These are phyloP conservation scores for Burhinus bistriatus DNA, from an alignment of 2,113 vertebrate genomes.

Conservation along the genomic window DNA sequence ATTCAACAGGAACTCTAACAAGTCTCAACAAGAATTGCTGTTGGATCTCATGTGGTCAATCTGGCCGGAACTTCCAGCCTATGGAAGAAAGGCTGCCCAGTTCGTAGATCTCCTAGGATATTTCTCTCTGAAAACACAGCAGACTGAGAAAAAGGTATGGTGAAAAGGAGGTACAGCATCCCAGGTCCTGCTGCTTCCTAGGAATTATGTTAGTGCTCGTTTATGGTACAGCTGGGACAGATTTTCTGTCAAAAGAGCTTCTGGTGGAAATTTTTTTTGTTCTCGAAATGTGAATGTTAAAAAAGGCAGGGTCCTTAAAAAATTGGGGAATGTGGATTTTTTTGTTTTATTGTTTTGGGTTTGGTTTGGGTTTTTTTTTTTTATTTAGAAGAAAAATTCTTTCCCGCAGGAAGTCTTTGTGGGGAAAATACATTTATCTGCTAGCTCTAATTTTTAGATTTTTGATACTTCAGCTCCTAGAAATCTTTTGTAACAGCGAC, in stretches of 20 bases:
- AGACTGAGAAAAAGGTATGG: conserved; percentile 95
- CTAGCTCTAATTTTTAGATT: neutral
- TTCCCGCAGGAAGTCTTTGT: neutral
- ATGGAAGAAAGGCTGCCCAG: conserved; percentile 96
- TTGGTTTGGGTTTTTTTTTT: neutral
- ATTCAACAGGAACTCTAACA: conserved; percentile 88
- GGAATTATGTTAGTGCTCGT: neutral
- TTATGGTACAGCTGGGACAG: neutral
- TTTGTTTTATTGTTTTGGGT: neutral
- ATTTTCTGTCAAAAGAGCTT: neutral
- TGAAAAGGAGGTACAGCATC: neutral
- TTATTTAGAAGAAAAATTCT: neutral
- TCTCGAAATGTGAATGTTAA: neutral
- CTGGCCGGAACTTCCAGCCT: conserved; percentile 97
- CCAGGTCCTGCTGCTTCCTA: neutral
- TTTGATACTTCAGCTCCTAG: neutral
- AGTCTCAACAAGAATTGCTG: conserved; percentile 92
- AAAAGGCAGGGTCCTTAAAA: neutral
- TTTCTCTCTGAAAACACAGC: conserved; percentile 97
- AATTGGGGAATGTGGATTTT: neutral
- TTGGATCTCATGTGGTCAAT: conserved; percentile 98
- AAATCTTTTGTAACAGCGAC: neutral
- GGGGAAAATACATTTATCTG: neutral
- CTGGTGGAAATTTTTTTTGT: neutral
- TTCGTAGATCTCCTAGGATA: conserved; percentile 98